A percentile compares a stretch with the other conserved stretches of the same genome.
phyloP scores from a whole-genome alignment of 2,888 invertebrate species.

The Rhamphomyia laevipes region DNA sequence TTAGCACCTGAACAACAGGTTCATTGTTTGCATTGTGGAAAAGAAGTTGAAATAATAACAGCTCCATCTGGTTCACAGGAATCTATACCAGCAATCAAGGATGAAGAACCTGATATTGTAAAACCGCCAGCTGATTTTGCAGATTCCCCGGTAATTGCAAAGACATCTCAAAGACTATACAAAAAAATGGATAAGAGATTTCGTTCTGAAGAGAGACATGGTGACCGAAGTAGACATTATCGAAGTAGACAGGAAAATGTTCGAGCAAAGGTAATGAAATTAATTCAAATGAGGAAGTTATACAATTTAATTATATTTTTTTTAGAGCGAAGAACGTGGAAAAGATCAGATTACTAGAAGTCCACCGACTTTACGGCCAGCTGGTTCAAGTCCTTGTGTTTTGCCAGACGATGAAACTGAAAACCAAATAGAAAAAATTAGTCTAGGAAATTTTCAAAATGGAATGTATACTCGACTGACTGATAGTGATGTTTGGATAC shows the following conservation, averaged over 20 bases:
- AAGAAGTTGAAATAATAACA: constrained; percentile 57
- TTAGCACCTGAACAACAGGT: constrained; percentile 42
- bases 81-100: constrained; percentile 38
- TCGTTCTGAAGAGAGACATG: constrained; percentile 62
- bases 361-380: constrained; percentile 52
- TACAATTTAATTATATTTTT: not conserved
- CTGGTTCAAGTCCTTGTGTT: constrained; percentile 55
- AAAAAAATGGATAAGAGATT: constrained; percentile 69
- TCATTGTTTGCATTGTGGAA: constrained; percentile 73
- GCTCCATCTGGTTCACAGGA: constrained; percentile 37
- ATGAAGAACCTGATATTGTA: constrained; percentile 41
- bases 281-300: not conserved
- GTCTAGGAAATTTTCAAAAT: constrained; percentile 60
- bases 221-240: constrained; percentile 49
- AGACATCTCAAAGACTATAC: constrained; percentile 46
- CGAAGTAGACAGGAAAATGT: constrained; percentile 56
- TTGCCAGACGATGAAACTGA: constrained; percentile 35
- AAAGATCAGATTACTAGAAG: constrained; percentile 60
- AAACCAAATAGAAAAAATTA: constrained; percentile 46
- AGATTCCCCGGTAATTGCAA: constrained; percentile 61
- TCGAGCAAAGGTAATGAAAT: constrained; percentile 54
- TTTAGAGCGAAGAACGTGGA: constrained; percentile 56
- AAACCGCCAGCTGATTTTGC: constrained; percentile 83
- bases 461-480: constrained; percentile 67
- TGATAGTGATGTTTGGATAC: constrained; percentile 57